phyloP scores from a whole-genome alignment of 2,113 vertebrate genomes.

The Phrynosoma blainvillii region DNA sequence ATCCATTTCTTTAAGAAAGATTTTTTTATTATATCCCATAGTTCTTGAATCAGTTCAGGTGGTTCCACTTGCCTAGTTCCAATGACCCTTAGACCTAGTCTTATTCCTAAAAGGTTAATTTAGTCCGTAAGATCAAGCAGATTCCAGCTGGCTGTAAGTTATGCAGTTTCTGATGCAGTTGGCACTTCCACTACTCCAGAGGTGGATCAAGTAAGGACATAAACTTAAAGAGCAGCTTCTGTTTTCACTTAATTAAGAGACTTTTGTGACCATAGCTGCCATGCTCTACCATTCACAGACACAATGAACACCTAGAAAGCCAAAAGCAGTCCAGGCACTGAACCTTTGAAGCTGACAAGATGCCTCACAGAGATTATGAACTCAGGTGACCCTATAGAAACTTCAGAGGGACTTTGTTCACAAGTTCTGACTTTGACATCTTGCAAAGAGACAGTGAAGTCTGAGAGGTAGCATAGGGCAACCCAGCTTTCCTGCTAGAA shows the following conservation, averaged over 20 bases:
- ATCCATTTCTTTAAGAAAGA: neutral
- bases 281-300: neutral
- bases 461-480: neutral
- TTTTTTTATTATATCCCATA: neutral
- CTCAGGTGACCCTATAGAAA: neutral
- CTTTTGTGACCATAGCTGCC: neutral
- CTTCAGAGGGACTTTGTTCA: neutral
- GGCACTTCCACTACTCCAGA: conserved; percentile 12
- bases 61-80: neutral
- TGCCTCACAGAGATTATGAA: neutral
- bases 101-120: conserved; percentile 19
- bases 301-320: neutral
- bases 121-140: neutral
- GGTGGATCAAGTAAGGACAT: neutral
- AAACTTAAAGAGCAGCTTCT: neutral
- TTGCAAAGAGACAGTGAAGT: conserved; percentile 16
- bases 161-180: neutral
- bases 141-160: neutral
- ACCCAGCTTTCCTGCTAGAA: neutral
- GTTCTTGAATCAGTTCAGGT: neutral
- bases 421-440: neutral
- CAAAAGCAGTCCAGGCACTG: neutral
- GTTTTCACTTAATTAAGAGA: neutral
- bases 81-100: neutral
- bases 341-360: conserved; percentile 1